Conservation (phyloP, 2,888 invertebrate species). For the Chloroclystis v-ata region DNA sequence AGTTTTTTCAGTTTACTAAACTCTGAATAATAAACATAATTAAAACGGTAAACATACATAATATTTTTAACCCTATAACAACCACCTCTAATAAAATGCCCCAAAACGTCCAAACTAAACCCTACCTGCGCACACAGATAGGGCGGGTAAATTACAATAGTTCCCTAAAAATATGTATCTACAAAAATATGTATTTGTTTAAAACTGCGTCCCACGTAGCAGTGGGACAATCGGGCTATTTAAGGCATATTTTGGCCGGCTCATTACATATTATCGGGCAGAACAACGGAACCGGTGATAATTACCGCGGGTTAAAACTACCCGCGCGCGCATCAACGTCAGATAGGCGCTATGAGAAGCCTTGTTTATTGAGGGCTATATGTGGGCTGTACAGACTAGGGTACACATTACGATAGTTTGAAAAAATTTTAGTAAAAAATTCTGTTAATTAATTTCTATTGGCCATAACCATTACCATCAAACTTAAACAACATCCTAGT, state of each 20-base stretch:
- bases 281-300: slow-evolving; percentile 45
- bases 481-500: too few relatives aligned
- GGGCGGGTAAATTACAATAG: slow-evolving; percentile 1
- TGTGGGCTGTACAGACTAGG: slow-evolving; percentile 40
- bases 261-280: slow-evolving; percentile 5
- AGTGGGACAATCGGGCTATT: slow-evolving; percentile 9
- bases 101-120: not conserved
- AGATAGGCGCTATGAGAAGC: slow-evolving; percentile 68
- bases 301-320: slow-evolving; percentile 63
- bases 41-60: too few relatives aligned
- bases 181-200: not conserved
- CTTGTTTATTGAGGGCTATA: slow-evolving; percentile 66
- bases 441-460: too few relatives aligned
- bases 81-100: not conserved
- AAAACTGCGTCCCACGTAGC: slow-evolving; percentile 1
- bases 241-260: slow-evolving; percentile 17
- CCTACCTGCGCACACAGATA: not conserved
- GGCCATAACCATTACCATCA: too few relatives aligned
- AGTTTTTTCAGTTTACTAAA: too few relatives aligned
- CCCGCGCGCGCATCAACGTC: slow-evolving; percentile 55
- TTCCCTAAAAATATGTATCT: slow-evolving; percentile 4
- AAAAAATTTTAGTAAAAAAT: not conserved
- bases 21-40: too few relatives aligned
- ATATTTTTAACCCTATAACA: not conserved
- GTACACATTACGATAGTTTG: slow-evolving; percentile 8